phyloP scores from a whole-genome alignment of 2,113 vertebrate genomes.

The Helogale parvula region DNA sequence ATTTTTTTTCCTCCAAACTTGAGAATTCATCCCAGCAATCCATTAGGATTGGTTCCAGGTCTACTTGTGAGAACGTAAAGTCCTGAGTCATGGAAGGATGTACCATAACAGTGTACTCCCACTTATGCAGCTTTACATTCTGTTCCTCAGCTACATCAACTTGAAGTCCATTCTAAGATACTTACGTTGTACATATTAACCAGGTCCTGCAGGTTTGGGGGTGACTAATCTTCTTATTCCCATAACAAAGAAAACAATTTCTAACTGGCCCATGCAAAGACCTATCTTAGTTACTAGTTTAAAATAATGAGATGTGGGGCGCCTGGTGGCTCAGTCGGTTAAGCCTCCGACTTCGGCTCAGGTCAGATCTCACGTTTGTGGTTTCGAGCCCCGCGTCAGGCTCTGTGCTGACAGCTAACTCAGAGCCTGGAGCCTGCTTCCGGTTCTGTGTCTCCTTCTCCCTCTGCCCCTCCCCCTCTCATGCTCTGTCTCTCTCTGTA shows the following conservation, averaged over 20 bases:
- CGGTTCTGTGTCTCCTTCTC: too few species aligned
- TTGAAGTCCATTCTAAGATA: neutral
- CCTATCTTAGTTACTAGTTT: neutral
- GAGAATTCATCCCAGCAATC: neutral
- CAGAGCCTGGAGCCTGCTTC: too few species aligned
- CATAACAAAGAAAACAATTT: neutral
- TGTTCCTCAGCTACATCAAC: neutral
- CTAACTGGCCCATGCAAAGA: neutral
- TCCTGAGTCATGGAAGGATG: neutral
- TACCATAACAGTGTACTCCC: neutral
- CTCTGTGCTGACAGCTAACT: too few species aligned
- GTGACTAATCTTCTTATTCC: neutral
- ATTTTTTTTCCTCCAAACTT: neutral
- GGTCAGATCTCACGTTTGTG: too few species aligned
- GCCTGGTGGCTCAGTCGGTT: too few species aligned
- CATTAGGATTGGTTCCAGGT: neutral
- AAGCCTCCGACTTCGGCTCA: too few species aligned
- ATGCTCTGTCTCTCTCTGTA: too few species aligned
- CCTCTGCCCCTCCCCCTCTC: too few species aligned
- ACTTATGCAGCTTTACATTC: neutral
- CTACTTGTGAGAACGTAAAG: neutral
- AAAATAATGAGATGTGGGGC: neutral
- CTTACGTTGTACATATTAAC: neutral
- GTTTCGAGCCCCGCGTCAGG: too few species aligned
- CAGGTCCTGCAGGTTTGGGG: neutral